Percentiles rank a stretch among this genome's conserved stretches.
These are phyloP conservation scores for Crotalus tigris DNA, from an alignment of 2,113 vertebrate species.

Conservation along the genomic window DNA sequence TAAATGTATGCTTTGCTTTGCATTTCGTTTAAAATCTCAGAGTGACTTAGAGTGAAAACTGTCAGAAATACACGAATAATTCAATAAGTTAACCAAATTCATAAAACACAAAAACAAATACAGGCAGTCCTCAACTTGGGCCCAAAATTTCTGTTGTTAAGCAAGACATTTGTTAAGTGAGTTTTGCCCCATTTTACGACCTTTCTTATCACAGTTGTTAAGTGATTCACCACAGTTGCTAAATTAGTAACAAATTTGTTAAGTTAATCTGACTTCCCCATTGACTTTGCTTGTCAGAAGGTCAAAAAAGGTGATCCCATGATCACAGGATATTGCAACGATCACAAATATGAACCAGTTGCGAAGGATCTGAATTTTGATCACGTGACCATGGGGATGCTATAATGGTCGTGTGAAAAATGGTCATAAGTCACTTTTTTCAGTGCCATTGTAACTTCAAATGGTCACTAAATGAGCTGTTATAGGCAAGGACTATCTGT, in stretches of 20 bases:
- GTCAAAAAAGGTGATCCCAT: background rate
- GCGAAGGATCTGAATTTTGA: background rate
- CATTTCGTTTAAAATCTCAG: background rate
- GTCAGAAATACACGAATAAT: background rate
- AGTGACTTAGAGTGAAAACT: background rate
- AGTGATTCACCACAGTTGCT: background rate
- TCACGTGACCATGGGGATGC: background rate
- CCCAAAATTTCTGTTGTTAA: background rate
- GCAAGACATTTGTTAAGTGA: background rate
- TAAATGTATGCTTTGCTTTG: background rate
- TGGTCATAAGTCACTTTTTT: too few species aligned
- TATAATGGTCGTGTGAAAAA: background rate
- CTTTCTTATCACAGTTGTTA: background rate
- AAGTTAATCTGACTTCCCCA: background rate
- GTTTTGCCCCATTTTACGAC: background rate
- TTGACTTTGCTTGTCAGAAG: background rate
- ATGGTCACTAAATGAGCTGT: too few species aligned
- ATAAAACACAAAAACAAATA: background rate
- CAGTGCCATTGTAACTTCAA: too few species aligned
- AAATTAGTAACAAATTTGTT: background rate
- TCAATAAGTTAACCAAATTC: background rate
- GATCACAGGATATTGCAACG: background rate
- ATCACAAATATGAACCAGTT: background rate
- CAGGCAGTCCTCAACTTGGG: background rate
- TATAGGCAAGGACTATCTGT: too few species aligned